Base-by-base conservation (phyloP, 2,797 vertebrate genomes). In the Gallinago nigripennis region DNA sequence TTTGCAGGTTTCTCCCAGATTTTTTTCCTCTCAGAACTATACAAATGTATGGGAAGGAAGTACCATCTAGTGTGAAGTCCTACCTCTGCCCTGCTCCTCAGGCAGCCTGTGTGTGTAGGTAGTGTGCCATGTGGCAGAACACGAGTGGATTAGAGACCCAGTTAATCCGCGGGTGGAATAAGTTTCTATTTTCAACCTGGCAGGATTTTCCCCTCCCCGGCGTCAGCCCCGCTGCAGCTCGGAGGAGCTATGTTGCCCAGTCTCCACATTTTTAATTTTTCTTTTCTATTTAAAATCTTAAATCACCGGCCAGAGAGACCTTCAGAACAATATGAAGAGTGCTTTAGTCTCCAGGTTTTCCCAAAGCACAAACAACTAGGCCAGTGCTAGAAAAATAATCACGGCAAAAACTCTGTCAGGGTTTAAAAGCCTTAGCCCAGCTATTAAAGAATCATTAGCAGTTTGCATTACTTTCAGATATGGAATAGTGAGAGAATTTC, bases 131-230 rank as follows among this genome's bases (percentile, higher is more conserved):
- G 94, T 79, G 92, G 81, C 73, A 95, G 61, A 94, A 86, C 79
- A 77, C 31, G 58, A 92, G 85, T 92, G 87, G 95, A 97, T 97
- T 96, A 97, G 64, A 60, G 73, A 78, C 9, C 66, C 92, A 80
- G 73, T 88, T 97, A 97, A 97, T 96, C 97, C 76, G 84, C 0
- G 14, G 16, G 72, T 77, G 79, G 92, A 94, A 90, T 73, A 83
- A 72, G 84, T 85, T 92, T 88, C 95, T 96, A 95, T 96, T 95
- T 96, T 97, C 92, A 96, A 88, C 78, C 54, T 30, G 50, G 14
- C 35, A 50, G 82, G 78, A 90, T 94, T 94, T 95, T 90, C 72
- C 46, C 88, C 53, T 84, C 46, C 0, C 0, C 14, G 3, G 39
- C 39, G 41, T 72, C 82, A 94, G 46, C n/a, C 51, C 58, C 79